Conservation (phyloP, 2,113 vertebrate genomes). For the Notarius quadriscutis region DNA sequence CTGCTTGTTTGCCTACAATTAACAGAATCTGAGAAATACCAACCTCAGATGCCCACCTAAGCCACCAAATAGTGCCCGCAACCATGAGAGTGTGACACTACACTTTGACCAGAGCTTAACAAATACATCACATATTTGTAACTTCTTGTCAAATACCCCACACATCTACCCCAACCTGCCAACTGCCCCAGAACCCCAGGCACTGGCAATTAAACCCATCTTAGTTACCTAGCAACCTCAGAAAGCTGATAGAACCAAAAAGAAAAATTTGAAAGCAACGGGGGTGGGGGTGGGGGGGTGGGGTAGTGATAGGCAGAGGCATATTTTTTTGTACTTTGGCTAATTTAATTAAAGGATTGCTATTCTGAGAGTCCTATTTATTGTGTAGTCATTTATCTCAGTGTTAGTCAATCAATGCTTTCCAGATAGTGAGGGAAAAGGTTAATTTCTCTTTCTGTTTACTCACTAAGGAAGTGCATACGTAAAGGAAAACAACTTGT, state of each 20-base stretch:
- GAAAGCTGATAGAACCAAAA: conserved; percentile 41
- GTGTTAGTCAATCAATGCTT: conserved; percentile 67
- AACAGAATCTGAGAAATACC: background rate
- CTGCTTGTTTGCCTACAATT: background rate
- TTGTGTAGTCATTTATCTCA: conserved; percentile 65
- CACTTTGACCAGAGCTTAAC: background rate
- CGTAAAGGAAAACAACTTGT: conserved; percentile 63
- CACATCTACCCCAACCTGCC: conserved; percentile 23
- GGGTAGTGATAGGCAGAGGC: conserved; percentile 14
- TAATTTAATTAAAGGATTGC: conserved; percentile 59
- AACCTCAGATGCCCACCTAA: background rate
- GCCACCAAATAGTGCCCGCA: background rate
- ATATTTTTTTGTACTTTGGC: conserved; percentile 40
- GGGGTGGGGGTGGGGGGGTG: background rate
- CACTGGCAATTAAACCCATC: conserved; percentile 47
- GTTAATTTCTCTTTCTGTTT: conserved; percentile 60
- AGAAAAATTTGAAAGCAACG: conserved; percentile 19
- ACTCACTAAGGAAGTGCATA: conserved; percentile 64
- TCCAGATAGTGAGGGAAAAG: conserved; percentile 57
- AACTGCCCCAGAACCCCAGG: conserved; percentile 30
- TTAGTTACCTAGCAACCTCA: conserved; percentile 62
- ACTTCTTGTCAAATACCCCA: conserved; percentile 9
- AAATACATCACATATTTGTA: conserved; percentile 8
- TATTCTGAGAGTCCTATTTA: conserved; percentile 56
- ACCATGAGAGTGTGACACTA: background rate